These are phyloP conservation scores for Phyllotreta striolata DNA, from an alignment of 2,888 invertebrate species.

Conservation along the genomic window DNA sequence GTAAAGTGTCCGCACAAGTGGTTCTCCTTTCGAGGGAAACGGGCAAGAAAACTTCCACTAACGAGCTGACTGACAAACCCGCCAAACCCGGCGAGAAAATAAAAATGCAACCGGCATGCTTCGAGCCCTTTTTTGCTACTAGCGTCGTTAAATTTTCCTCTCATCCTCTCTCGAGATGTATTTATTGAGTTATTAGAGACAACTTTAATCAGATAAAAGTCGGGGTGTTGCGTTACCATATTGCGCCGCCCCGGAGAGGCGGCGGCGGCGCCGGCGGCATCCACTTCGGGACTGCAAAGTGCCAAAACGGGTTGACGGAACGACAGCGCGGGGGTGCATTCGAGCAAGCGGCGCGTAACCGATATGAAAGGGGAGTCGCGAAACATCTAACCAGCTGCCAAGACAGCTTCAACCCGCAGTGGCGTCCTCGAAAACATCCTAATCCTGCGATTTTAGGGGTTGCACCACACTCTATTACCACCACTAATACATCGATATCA, in stretches of 20 bases:
- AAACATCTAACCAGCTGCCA: slow-evolving; percentile 46
- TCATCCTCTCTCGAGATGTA: not conserved
- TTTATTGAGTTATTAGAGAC: slow-evolving; percentile 24
- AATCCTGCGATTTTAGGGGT: too few species aligned
- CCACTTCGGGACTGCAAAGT: slow-evolving; percentile 32
- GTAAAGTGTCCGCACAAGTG: slow-evolving; percentile 30
- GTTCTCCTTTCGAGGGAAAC: slow-evolving; percentile 31
- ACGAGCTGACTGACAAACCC: slow-evolving; percentile 44
- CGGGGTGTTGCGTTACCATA: slow-evolving; percentile 21
- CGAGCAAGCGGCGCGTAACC: slow-evolving; percentile 46
- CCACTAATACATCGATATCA: too few species aligned
- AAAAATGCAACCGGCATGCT: not conserved
- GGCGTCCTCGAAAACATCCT: not conserved
- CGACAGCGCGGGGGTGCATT: slow-evolving; percentile 37
- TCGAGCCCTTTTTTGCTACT: not conserved
- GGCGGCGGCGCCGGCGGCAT: slow-evolving; percentile 16
- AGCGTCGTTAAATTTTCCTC: not conserved
- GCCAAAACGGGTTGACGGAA: slow-evolving; percentile 30
- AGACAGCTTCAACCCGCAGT: slow-evolving; percentile 32
- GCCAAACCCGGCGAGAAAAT: slow-evolving; percentile 7
- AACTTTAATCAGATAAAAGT: slow-evolving; percentile 28
- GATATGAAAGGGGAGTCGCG: slow-evolving; percentile 45
- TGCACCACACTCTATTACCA: too few species aligned
- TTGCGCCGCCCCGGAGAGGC: slow-evolving; percentile 9
- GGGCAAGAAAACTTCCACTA: slow-evolving; percentile 42